Evolutionary conservation across 1,140 invertebrate genomes (phyloP), one percentile per base, ranked within the genome.

Genomic region (Zaprionus ghesquierei): DNA sequence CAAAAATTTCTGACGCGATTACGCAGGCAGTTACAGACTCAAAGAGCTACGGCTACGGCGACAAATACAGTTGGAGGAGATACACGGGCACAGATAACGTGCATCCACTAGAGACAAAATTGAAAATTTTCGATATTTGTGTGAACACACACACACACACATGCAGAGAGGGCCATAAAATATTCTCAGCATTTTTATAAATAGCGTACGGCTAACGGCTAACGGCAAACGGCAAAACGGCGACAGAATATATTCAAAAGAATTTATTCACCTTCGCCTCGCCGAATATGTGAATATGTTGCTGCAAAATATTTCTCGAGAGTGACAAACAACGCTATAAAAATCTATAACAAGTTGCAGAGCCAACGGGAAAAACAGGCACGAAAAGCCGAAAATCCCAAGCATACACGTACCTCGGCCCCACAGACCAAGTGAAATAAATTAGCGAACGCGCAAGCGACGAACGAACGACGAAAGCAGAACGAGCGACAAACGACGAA

Each of bases 341-440:
- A 66, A 61, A 61, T 69, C 6, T 61, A 27, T 35, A 61, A 41
- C 31, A 33, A 25, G n/a, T 44, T 31, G 49, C 33, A 61, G 38
- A 61, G 13, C 10, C 51, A 13, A 15, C 56, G 55, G 49, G 13
- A 25, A 41, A 51, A 51, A 51, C 22, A 54, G 18, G 12, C 61
- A 56, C 23, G 27, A 55, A 31, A 46, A 46, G 18, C 35, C 51
- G 18, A 65, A 56, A 65, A 68, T 50, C 56, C 27, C 22, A 20
- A 51, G 41, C 4, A 58, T 10, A 18, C n/a, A n/a, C n/a, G n/a
- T 51, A 29, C 59, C 12, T 38, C 29, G 29, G 22, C 51, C 29
- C 29, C 23, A 3, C 10, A 25, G 20, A 27, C 18, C 33, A 51
- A 25, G 58, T 55, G 23, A 23, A 51, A 59, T 51, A 51, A 68